Percentiles rank a stretch among this genome's conserved stretches.
Evolutionary conservation across 2,797 vertebrate genomes (phyloP).

Genomic region (Trachurus trachurus): DNA sequence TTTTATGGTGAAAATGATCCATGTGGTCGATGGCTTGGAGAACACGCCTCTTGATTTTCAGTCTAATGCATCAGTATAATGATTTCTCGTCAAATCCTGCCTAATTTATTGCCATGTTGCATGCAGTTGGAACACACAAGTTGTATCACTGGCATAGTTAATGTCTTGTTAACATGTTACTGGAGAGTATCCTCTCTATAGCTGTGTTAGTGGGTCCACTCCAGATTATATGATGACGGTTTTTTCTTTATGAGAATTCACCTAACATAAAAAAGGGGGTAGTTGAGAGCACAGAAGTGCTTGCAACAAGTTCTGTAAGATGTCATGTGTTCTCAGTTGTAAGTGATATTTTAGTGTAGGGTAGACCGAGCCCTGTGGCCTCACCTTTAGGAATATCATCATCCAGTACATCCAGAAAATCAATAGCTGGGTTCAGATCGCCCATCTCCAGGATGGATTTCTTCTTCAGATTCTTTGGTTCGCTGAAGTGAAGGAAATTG

Average conservation of each 20-base stretch:
- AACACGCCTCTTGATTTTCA: background rate
- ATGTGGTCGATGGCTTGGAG: slow-evolving; percentile 18
- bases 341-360: background rate
- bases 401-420: slow-evolving; percentile 93
- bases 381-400: slow-evolving; percentile 93
- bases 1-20: slow-evolving; percentile 26
- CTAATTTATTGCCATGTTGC: slow-evolving; percentile 12
- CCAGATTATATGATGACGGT: background rate
- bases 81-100: background rate
- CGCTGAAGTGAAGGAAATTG: slow-evolving; percentile 92
- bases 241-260: background rate
- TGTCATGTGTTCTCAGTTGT: background rate
- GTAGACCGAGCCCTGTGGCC: background rate
- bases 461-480: slow-evolving; percentile 86
- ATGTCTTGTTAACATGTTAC: background rate
- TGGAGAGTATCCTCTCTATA: background rate
- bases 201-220: background rate
- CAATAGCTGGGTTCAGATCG: slow-evolving; percentile 89
- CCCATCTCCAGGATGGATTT: slow-evolving; percentile 90
- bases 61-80: slow-evolving; percentile 19
- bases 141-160: background rate
- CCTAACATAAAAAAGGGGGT: no score
- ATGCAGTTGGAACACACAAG: slow-evolving; percentile 1
- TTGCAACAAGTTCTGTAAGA: background rate
- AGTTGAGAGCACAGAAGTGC: background rate